A percentile compares a stretch with the other conserved stretches of the same genome.
These are phyloP conservation scores for Clarias gariepinus DNA, from an alignment of 2,113 vertebrate genomes.

Conservation along the genomic window DNA sequence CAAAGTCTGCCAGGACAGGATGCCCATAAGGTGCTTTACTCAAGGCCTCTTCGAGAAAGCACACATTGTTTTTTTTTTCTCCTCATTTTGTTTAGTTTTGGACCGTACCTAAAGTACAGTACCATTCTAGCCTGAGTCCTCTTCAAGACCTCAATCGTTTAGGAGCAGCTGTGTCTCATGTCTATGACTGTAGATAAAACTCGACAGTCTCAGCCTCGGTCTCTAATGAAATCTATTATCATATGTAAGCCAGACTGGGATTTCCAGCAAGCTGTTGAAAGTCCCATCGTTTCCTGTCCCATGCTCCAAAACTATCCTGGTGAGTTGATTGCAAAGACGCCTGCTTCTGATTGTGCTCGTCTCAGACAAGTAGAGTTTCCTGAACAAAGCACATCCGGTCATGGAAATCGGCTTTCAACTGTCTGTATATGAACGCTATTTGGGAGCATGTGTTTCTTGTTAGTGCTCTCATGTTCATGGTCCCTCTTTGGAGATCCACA, in stretches of 20 bases:
- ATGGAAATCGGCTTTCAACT: slow-evolving; percentile 44
- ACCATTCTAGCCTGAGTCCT: slow-evolving; percentile 23
- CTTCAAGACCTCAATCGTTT: background rate
- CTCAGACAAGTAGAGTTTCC: slow-evolving; percentile 51
- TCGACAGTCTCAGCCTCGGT: background rate
- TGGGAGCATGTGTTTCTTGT: slow-evolving; percentile 42
- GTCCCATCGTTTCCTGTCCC: slow-evolving; percentile 28
- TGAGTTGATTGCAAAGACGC: slow-evolving; percentile 36
- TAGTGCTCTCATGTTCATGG: background rate
- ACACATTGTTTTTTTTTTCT: slow-evolving; percentile 44
- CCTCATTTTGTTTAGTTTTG: slow-evolving; percentile 18
- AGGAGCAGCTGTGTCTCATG: background rate
- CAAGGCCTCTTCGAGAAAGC: slow-evolving; percentile 43
- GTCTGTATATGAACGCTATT: slow-evolving; percentile 19
- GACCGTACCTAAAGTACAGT: slow-evolving; percentile 21
- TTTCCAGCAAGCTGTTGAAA: slow-evolving; percentile 6
- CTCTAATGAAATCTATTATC: background rate
- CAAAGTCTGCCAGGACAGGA: background rate
- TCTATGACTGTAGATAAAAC: too few species aligned
- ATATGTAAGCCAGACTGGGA: background rate
- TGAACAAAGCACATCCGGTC: slow-evolving; percentile 54
- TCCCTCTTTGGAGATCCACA: background rate
- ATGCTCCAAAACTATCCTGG: slow-evolving; percentile 36
- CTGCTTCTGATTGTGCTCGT: slow-evolving; percentile 55
- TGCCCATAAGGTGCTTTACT: slow-evolving; percentile 42